A percentile compares a stretch with the other conserved stretches of the same genome.
Evolutionary conservation across 1,140 invertebrate species (phyloP).

Genomic region (Papilio helenus): DNA sequence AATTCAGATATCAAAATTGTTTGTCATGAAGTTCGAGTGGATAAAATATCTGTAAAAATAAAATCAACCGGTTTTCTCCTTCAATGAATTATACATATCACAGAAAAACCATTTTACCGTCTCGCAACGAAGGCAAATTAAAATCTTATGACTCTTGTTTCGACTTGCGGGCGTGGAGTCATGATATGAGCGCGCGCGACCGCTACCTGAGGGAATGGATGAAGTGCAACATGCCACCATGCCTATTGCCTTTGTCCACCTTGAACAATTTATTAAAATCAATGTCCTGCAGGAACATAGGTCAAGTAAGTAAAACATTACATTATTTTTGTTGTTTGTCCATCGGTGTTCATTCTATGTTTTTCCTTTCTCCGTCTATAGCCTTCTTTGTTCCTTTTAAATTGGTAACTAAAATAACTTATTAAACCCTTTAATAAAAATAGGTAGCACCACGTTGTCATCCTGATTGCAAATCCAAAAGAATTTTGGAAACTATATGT

Average conservation of each 20-base stretch:
- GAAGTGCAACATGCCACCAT: conserved; percentile 70
- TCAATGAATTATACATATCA: conserved; percentile 58
- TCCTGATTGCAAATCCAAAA: conserved; percentile 71
- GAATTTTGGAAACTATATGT: conserved; percentile 66
- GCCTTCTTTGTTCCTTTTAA: not conserved
- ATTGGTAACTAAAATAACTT: not conserved
- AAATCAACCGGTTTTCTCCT: conserved; percentile 23
- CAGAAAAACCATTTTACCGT: conserved; percentile 45
- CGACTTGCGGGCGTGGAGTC: conserved; percentile 76
- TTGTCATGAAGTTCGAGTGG: conserved; percentile 37
- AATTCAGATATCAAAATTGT: conserved; percentile 38
- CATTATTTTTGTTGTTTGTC: conserved; percentile 33
- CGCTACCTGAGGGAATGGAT: conserved; percentile 75
- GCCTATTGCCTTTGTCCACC: conserved; percentile 58
- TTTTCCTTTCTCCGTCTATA: not conserved
- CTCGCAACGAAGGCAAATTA: conserved; percentile 73
- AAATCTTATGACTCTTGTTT: conserved; percentile 71
- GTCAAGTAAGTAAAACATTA: conserved; percentile 51
- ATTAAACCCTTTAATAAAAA: conserved; percentile 35
- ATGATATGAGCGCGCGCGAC: conserved; percentile 57
- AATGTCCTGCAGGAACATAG: conserved; percentile 61
- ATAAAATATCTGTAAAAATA: conserved; percentile 36
- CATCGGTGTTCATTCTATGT: conserved; percentile 44
- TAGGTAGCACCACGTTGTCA: conserved; percentile 65
- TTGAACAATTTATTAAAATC: conserved; percentile 55